Conservation (phyloP, 2,797 vertebrate genomes). For the Fratercula arctica region DNA sequence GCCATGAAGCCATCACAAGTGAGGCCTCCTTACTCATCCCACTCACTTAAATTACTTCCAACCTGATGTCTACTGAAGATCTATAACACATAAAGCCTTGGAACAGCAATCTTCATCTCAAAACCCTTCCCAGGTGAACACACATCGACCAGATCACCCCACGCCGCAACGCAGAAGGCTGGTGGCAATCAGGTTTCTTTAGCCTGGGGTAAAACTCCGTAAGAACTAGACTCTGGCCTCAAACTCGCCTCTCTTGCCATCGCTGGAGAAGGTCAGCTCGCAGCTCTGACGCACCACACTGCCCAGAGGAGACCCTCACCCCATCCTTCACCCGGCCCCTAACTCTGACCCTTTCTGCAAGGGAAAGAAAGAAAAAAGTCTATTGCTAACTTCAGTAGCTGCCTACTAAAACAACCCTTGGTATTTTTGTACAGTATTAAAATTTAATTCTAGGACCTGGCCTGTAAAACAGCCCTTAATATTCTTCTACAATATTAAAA, state of each 20-base stretch:
- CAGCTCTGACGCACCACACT: too few relatives aligned
- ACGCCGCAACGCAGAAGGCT: accelerated
- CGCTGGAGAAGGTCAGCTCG: not conserved
- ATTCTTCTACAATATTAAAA: constrained; percentile 6
- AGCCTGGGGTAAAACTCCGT: accelerated
- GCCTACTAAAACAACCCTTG: not conserved
- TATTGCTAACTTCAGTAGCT: not conserved
- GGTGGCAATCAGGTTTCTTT: not conserved
- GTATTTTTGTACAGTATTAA: not conserved
- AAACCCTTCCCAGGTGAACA: not conserved
- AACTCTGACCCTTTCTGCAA: not conserved
- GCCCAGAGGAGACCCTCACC: not conserved
- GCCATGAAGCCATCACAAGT: accelerated
- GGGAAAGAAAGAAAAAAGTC: not conserved
- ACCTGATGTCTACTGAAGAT: accelerated
- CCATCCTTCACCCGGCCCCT: not conserved
- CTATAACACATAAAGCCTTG: not conserved
- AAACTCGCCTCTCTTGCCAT: accelerated
- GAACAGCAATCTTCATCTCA: not conserved
- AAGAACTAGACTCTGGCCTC: not conserved
- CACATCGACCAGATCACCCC: accelerated
- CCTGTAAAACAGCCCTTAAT: not conserved
- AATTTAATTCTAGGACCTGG: not conserved
- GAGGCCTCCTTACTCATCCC: not conserved
- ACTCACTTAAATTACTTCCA: not conserved